phyloP scores from a whole-genome alignment of 2,113 vertebrate species.

The Cavia aperea region DNA sequence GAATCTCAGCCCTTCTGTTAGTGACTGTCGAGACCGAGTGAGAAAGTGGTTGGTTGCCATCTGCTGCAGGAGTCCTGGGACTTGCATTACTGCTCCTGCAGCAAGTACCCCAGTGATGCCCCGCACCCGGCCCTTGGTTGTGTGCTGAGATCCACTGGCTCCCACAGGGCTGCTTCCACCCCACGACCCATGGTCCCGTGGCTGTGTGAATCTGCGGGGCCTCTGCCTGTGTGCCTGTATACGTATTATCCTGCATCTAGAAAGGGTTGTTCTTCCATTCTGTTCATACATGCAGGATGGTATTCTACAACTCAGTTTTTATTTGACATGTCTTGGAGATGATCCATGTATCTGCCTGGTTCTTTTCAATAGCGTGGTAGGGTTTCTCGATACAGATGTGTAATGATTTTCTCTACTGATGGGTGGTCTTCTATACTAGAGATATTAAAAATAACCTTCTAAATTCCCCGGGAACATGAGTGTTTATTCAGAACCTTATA shows the following conservation, averaged over 20 bases:
- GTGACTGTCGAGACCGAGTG: background rate
- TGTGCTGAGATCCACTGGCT: background rate
- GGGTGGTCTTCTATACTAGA: background rate
- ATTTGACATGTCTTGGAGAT: background rate
- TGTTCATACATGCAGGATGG: background rate
- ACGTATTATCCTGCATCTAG: background rate
- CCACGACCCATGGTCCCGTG: accelerated
- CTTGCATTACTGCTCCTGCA: background rate
- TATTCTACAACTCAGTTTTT: background rate
- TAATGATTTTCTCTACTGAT: background rate
- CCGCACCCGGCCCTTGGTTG: background rate
- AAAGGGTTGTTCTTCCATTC: background rate
- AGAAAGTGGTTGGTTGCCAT: background rate
- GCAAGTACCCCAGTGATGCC: background rate
- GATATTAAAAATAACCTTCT: background rate
- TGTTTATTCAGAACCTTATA: background rate
- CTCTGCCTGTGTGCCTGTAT: background rate
- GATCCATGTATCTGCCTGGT: background rate
- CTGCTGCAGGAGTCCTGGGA: background rate
- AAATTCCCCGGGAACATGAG: background rate
- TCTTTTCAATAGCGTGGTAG: background rate
- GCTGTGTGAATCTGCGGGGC: background rate
- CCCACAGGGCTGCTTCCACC: accelerated
- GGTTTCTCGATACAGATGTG: background rate
- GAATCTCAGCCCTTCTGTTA: background rate